Percentiles rank a stretch among this genome's conserved stretches.
These are phyloP conservation scores for Leucophenga varia DNA, from an alignment of 1,140 invertebrate species.

Conservation along the genomic window DNA sequence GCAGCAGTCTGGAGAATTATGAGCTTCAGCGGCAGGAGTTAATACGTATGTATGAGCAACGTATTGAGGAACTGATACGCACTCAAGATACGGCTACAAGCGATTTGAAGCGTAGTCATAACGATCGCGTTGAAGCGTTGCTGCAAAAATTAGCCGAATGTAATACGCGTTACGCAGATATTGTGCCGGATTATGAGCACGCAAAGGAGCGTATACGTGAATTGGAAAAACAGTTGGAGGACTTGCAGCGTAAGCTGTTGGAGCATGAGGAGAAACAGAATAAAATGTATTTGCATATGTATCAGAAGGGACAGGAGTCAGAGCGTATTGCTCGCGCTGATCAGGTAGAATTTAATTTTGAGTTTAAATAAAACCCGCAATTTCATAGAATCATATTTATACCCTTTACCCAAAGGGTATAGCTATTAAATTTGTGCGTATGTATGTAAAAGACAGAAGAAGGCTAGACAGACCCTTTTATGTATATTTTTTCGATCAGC, in stretches of 20 bases:
- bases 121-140: slow-evolving; percentile 76
- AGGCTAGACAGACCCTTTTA: too few relatives aligned
- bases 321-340: slow-evolving; percentile 69
- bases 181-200: slow-evolving; percentile 67
- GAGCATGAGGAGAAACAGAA: slow-evolving; percentile 76
- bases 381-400: too few relatives aligned
- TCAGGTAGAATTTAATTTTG: slow-evolving; percentile 57
- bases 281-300: slow-evolving; percentile 79
- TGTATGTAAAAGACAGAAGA: too few relatives aligned
- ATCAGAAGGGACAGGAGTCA: slow-evolving; percentile 76
- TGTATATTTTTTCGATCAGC: too few relatives aligned
- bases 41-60: slow-evolving; percentile 70
- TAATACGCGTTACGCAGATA: slow-evolving; percentile 71
- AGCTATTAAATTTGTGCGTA: too few relatives aligned
- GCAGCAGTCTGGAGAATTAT: slow-evolving; percentile 35
- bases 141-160: slow-evolving; percentile 77
- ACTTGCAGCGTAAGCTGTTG: slow-evolving; percentile 65
- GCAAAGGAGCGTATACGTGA: slow-evolving; percentile 68
- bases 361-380: neutral
- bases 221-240: slow-evolving; percentile 69
- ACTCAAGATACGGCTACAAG: slow-evolving; percentile 69
- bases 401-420: too few relatives aligned
- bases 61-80: slow-evolving; percentile 71
- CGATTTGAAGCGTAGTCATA: slow-evolving; percentile 73
- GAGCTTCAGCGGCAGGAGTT: slow-evolving; percentile 67